Conservation (phyloP, 2,888 invertebrate species). For the Sturmia bella region DNA sequence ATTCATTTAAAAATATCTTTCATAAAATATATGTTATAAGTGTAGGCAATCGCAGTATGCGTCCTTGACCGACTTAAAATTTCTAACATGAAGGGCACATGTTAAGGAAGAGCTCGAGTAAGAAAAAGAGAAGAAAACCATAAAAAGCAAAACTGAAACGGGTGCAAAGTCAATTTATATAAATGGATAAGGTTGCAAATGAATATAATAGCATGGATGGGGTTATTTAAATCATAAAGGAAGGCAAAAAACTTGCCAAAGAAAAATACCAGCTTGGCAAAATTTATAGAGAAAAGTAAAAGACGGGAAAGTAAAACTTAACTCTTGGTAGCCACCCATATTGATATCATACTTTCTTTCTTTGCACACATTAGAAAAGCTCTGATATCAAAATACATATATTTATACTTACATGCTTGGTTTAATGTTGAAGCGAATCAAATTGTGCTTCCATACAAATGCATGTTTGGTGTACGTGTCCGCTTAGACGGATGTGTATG, state of each 20-base stretch:
- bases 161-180: constrained; percentile 34
- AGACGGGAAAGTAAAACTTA: constrained; percentile 49
- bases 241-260: constrained; percentile 26
- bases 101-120: neutral
- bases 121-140: neutral
- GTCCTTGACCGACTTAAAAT: constrained; percentile 49
- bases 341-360: no score
- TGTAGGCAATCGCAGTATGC: constrained; percentile 26
- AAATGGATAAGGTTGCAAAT: neutral
- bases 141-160: constrained; percentile 2
- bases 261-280: constrained; percentile 42
- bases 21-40: neutral
- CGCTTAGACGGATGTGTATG: neutral
- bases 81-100: constrained; percentile 10
- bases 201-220: neutral
- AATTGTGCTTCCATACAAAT: neutral
- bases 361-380: no score
- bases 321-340: constrained; percentile 49
- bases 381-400: no score
- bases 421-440: constrained; percentile 2
- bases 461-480: neutral
- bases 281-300: constrained; percentile 38
- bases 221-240: neutral
- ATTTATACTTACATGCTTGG: no score
- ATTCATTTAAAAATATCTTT: neutral